Conservation (phyloP, 2,888 invertebrate species). For the Sisyra nigra region DNA sequence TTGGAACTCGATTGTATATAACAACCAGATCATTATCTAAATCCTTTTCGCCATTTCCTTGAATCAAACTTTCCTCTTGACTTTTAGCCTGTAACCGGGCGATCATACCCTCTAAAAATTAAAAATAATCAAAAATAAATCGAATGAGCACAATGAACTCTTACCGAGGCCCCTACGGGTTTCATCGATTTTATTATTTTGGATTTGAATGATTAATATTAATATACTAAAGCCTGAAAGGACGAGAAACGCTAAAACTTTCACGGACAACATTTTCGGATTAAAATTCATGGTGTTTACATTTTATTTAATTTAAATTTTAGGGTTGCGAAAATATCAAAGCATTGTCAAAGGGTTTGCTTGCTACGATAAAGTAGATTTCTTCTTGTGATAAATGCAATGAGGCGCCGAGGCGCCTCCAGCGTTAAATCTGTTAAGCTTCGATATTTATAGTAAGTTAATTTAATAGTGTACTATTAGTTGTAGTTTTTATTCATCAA, state of each 20-base stretch:
- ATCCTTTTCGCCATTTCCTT: conserved; percentile 14
- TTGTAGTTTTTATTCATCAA: too few species aligned
- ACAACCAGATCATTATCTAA: conserved; percentile 56
- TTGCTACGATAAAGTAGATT: neutral
- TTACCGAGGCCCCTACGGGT: conserved; percentile 24
- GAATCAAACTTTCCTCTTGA: conserved; percentile 13
- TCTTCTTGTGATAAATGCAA: too few species aligned
- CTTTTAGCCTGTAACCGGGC: conserved; percentile 19
- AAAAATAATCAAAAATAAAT: conserved; percentile 9
- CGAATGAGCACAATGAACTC: conserved; percentile 11
- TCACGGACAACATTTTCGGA: conserved; percentile 8
- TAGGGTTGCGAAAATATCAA: neutral
- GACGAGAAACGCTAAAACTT: conserved; percentile 17
- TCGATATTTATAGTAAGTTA: too few species aligned
- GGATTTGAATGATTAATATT: conserved; percentile 25
- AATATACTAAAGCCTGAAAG: conserved; percentile 21
- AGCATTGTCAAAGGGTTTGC: neutral
- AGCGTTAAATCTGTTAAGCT: too few species aligned
- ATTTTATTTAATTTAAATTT: neutral
- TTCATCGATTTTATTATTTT: conserved; percentile 24
- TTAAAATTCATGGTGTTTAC: neutral
- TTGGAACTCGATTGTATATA: conserved; percentile 92
- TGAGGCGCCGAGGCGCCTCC: too few species aligned
- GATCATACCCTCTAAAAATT: conserved; percentile 21
- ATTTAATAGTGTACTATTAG: too few species aligned